Percentiles rank a stretch among this genome's conserved stretches.
Evolutionary conservation across 2,797 vertebrate genomes (phyloP).

Genomic region (Carapus acus): DNA sequence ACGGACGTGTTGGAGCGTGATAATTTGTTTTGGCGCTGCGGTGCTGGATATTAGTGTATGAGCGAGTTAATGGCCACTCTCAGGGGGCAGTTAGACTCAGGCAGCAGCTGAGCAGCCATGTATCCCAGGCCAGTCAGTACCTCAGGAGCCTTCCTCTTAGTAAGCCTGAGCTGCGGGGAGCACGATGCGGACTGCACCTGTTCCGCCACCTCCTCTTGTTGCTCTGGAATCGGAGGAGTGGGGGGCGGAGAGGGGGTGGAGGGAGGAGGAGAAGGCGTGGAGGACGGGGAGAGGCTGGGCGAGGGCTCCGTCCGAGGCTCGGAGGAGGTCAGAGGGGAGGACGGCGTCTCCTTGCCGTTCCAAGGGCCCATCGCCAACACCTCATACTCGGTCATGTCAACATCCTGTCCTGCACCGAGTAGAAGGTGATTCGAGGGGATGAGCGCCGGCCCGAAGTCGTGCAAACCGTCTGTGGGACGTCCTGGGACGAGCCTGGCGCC

Average conservation of each 20-base stretch:
- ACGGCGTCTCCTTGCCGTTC: conserved; percentile 51
- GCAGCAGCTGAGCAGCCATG: conserved; percentile 58
- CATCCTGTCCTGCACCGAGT: conserved; percentile 65
- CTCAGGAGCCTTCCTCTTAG: conserved; percentile 78
- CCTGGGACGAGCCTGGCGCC: conserved; percentile 2
- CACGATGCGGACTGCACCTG: conserved; percentile 39
- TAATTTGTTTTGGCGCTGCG: conserved; percentile 45
- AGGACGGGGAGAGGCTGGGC: conserved; percentile 32
- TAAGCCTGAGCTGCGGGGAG: conserved; percentile 65
- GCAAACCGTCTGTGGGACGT: conserved; percentile 4
- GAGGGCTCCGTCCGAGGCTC: conserved; percentile 44
- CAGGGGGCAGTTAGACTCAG: conserved; percentile 54
- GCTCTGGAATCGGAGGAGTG: conserved; percentile 43
- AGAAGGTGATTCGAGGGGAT: conserved; percentile 29
- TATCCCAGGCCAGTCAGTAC: conserved; percentile 55
- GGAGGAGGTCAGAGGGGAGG: conserved; percentile 36
- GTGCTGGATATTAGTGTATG: conserved; percentile 58
- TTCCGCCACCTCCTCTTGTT: conserved; percentile 54
- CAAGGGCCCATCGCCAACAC: conserved; percentile 66
- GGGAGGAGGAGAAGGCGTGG: conserved; percentile 25
- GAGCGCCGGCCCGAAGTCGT: conserved; percentile 21
- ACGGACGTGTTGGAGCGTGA: conserved; percentile 30
- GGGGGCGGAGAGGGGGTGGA: conserved; percentile 27
- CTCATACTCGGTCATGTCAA: conserved; percentile 76
- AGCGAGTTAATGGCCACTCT: conserved; percentile 60